phyloP scores from a whole-genome alignment of 2,888 invertebrate genomes.

The Acanthosepion lycidas region DNA sequence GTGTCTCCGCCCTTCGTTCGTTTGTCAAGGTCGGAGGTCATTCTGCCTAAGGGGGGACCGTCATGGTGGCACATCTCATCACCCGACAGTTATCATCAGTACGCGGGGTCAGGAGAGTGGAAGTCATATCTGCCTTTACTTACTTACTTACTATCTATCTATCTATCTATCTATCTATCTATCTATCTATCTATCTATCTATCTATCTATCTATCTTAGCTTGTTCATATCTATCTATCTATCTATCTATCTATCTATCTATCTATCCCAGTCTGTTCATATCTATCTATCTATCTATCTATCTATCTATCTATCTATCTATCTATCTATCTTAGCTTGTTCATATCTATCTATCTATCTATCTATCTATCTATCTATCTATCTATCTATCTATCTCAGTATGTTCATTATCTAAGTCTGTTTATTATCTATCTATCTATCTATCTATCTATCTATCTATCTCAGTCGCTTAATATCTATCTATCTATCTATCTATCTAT shows the following conservation, averaged over 20 bases:
- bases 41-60: neutral
- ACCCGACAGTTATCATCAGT: neutral
- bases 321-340: too few species aligned
- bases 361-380: too few species aligned
- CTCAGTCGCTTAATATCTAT: too few species aligned
- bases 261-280: too few species aligned
- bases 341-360: too few species aligned
- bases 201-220: too few species aligned
- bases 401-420: too few species aligned
- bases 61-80: neutral
- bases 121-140: neutral
- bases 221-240: neutral
- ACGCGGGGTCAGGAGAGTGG: neutral
- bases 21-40: neutral
- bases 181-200: too few species aligned
- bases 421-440: too few species aligned
- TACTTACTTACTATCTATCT: neutral
- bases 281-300: neutral
- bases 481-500: too few species aligned
- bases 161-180: neutral
- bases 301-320: too few species aligned
- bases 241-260: neutral
- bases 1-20: neutral
- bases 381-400: neutral
- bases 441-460: too few species aligned